These are phyloP conservation scores for Rhynchonema sp. DNA, from an alignment of 2,888 invertebrate genomes.

Conservation along the genomic window DNA sequence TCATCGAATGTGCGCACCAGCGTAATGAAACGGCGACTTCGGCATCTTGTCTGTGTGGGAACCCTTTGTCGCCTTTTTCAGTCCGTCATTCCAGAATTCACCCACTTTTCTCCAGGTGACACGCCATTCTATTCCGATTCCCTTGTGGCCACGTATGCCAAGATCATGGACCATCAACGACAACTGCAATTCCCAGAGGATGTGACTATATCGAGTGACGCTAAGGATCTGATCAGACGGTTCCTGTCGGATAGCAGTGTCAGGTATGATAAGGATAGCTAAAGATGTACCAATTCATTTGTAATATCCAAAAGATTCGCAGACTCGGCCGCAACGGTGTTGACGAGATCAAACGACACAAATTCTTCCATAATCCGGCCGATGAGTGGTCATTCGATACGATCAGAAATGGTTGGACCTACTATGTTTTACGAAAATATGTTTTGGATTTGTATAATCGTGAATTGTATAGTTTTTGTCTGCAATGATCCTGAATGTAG, in stretches of 20 bases:
- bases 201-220: slow-evolving; percentile 60
- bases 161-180: slow-evolving; percentile 96
- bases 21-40: no score
- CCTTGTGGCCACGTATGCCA: slow-evolving; percentile 88
- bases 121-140: slow-evolving; percentile 98
- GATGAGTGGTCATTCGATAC: slow-evolving; percentile 96
- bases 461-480: not conserved
- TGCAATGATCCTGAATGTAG: not conserved
- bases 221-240: slow-evolving; percentile 59
- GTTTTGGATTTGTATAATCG: not conserved
- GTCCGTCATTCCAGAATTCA: no score
- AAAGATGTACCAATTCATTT: slow-evolving; percentile 13
- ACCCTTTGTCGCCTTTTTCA: no score
- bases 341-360: slow-evolving; percentile 78
- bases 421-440: not conserved
- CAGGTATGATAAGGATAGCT: no score
- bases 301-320: no score
- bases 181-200: slow-evolving; percentile 78
- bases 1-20: no score
- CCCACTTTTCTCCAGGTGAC: slow-evolving; percentile 46
- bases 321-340: slow-evolving; percentile 78
- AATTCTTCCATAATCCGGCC: slow-evolving; percentile 84
- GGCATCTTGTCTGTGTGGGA: no score
- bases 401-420: slow-evolving; percentile 55
- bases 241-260: slow-evolving; percentile 56